Evolutionary conservation across 2,888 invertebrate species (phyloP), one percentile per base, ranked within the genome.

Genomic region (Nomada fucata): DNA sequence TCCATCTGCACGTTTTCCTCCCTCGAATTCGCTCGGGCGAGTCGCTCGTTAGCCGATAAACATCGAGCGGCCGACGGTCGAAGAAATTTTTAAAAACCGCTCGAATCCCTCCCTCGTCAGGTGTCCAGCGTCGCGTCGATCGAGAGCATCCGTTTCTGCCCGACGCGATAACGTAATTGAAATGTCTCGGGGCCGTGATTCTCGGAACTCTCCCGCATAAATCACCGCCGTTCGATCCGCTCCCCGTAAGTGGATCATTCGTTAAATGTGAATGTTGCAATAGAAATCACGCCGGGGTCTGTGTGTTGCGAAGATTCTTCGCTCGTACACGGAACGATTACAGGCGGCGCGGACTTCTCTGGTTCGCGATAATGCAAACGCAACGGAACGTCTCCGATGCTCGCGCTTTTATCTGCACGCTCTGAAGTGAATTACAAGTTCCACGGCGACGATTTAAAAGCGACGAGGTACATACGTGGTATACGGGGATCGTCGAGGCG

Each of bases 151-250:
- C 53, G 44, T 67, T 63, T 59, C 68, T 52, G 47, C 0, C 26
- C 13, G 59, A 3, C 50, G 72, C 50, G 70, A 78, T 82, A 83
- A 69, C 67, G 68, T 82, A 83, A 83, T 83, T 82, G 83, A 83
- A 83, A 83, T 64, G 78, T 78, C 82, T 72, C n/a, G 72, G 52
- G 36, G 67, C 68, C 70, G 70, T 42, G 63, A 23, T 72, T 69
- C 72, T 29, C 55, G 67, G 52, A 75, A 82, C 50, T 57, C 63
- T 82, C 52, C 20, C 53, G 50, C 65, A 70, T 79, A 81, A 81
- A 74, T 80, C 76, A 69, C 69, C 20, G 44, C 44, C 55, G 53
- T 47, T 57, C 72, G 64, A 64, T 67, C 76, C 59, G 55, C 64
- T 76, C 42, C 60, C 61, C 73, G 15, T 72, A 76, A 81, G 72